Evolutionary conservation across 1,140 invertebrate species (phyloP).

Genomic region (Brachionus manjavacas): DNA sequence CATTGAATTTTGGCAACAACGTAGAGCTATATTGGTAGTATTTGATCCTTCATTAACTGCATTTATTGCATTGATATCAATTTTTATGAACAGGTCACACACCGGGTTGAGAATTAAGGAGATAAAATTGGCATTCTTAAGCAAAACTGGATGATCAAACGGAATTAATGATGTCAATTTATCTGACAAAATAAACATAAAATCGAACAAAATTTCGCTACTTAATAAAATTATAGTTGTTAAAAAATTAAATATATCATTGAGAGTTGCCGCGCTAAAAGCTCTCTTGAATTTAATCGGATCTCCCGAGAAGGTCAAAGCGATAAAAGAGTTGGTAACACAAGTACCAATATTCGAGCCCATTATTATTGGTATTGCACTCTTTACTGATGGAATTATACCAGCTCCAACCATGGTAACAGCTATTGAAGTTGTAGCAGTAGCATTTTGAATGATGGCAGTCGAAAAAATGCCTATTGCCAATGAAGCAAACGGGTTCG

Average conservation of each 20-base stretch:
- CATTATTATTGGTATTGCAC: conserved; percentile 64
- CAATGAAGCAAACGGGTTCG: conserved; percentile 62
- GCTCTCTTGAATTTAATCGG: conserved; percentile 60
- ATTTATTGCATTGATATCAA: neutral
- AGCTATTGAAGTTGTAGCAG: conserved; percentile 64
- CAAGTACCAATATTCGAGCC: conserved; percentile 65
- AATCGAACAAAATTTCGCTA: conserved; percentile 51
- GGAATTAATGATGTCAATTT: neutral
- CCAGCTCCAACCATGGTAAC: conserved; percentile 62
- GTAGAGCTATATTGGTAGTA: neutral
- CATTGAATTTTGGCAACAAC: neutral
- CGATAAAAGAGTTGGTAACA: conserved; percentile 64
- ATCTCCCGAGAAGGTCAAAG: conserved; percentile 54
- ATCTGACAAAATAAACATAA: neutral
- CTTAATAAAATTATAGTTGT: conserved; percentile 59
- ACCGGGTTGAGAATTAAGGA: conserved; percentile 4
- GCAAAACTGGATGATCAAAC: neutral
- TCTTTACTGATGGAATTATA: conserved; percentile 52
- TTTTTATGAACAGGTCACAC: neutral
- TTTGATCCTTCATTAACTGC: neutral
- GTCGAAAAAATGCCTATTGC: conserved; percentile 65
- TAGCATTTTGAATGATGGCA: conserved; percentile 64
- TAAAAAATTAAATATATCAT: conserved; percentile 63
- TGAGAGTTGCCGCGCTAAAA: conserved; percentile 63
- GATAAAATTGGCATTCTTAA: conserved; percentile 13